Base-by-base conservation (phyloP, 2,797 vertebrate species). In the Leuciscus waleckii region DNA sequence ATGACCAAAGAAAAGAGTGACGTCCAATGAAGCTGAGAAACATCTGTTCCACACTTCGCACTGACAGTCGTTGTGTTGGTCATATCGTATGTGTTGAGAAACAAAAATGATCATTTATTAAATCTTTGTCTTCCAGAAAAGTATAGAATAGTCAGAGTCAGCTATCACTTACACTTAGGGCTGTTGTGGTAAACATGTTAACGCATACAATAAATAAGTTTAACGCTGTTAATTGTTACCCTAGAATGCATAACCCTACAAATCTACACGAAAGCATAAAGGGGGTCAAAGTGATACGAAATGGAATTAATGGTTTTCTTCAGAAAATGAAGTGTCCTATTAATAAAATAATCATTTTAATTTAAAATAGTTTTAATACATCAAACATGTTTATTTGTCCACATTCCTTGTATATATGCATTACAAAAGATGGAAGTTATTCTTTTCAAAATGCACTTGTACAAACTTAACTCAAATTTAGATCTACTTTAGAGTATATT, bases 1-100 rank as follows among this genome's bases (percentile, higher is more conserved):
- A 74, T 6, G 39, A 63, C 70, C 81, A 82, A 82, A 74, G 29
- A 74, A 32, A 74, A 74, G 4, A 65, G 19, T 82, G 68, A 43
- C 7, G 2, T n/a, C 17, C 26, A 43, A 29, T 77, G 21, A 61
- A 56, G 10, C 16, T 14, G 23, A 41, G 14, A 11, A 39, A 76
- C 74, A 56, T 19, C 10, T 75, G 17, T 75, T 75, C 5, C 49
- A 75, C 19, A 54, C 73, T 32, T 75, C 10, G 4, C 43, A 26
- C 26, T 74, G 46, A 37, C 32, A 14, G 5, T 56, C 11, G 3
- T 37, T 37, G 21, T 58, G 13, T 39, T 21, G 21, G 21, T 77
- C 51, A 17, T 61, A 58, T 77, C n/a, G 14, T 14, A 6, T 5
- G 4, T 61, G 39, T 26, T 77, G 0, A 75, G 17, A 75, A 46